These are phyloP conservation scores for Cartodere bifasciata DNA, from an alignment of 2,888 invertebrate genomes.

Conservation along the genomic window DNA sequence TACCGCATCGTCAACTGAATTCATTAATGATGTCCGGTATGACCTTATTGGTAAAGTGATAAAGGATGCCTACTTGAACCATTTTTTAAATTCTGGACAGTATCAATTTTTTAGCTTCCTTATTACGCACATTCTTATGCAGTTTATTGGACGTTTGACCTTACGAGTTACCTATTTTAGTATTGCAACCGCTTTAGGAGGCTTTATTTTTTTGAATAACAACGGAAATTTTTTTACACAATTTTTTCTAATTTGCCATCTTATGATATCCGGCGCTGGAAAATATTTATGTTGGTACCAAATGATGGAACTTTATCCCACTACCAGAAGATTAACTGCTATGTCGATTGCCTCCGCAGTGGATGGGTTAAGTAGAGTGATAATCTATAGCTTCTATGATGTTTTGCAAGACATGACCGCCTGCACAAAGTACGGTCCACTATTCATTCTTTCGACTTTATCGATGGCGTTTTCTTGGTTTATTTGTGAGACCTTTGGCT, in stretches of 20 bases:
- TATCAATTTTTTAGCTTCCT: constrained; percentile 2
- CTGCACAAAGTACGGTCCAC: no score
- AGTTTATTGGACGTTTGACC: constrained; percentile 4
- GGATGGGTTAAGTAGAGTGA: constrained; percentile 8
- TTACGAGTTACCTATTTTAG: no score
- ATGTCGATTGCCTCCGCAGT: constrained; percentile 7
- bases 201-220: no score
- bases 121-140: constrained; percentile 6
- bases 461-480: no score
- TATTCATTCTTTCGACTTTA: no score
- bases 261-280: constrained; percentile 6
- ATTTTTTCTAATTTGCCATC: not conserved
- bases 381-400: constrained; percentile 2
- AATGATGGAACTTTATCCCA: constrained; percentile 9
- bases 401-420: no score
- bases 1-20: constrained; percentile 3
- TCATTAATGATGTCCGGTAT: constrained; percentile 7
- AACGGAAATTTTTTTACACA: no score
- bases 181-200: no score
- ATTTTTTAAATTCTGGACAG: constrained; percentile 7
- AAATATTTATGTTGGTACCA: constrained; percentile 8
- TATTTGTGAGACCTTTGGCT: no score
- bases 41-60: constrained; percentile 5
- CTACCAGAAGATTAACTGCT: constrained; percentile 5
- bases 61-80: constrained; percentile 6